Evolutionary conservation across 2,888 invertebrate species (phyloP).

Genomic region (Eretmocerus hayati): DNA sequence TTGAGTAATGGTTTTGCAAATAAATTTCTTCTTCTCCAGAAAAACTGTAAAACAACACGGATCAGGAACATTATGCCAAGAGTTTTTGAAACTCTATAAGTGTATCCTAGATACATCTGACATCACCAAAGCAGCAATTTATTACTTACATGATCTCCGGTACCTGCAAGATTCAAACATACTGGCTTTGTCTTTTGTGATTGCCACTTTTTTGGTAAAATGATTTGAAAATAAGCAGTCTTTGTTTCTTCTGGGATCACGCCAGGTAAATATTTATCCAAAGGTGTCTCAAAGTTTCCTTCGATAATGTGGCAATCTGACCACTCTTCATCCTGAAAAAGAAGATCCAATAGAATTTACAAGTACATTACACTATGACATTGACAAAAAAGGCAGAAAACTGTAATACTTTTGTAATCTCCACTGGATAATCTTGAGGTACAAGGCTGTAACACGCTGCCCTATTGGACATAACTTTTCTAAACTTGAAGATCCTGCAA

Average conservation of each 20-base stretch:
- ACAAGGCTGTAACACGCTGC: conserved; percentile 76
- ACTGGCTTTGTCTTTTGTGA: conserved; percentile 65
- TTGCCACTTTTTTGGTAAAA: conserved; percentile 76
- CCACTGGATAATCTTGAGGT: conserved; percentile 74
- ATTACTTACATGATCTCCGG: conserved; percentile 96
- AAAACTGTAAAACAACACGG: conserved; percentile 59
- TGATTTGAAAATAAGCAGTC: conserved; percentile 76
- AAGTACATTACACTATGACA: conserved; percentile 27
- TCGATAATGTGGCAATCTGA: conserved; percentile 71
- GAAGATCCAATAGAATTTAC: conserved; percentile 5
- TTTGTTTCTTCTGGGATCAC: conserved; percentile 78
- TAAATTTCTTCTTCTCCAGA: conserved; percentile 81
- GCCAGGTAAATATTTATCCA: conserved; percentile 75
- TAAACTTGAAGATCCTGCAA: conserved; percentile 83
- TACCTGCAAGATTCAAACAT: conserved; percentile 93
- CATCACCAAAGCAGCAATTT: not conserved
- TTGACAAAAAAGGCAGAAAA: no score
- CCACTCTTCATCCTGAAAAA: conserved; percentile 62
- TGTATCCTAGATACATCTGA: no score
- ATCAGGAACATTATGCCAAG: no score
- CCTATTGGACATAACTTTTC: conserved; percentile 78
- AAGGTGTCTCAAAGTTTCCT: conserved; percentile 82
- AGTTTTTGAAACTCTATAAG: conserved; percentile 14
- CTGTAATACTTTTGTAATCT: conserved; percentile 83
- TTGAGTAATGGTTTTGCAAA: conserved; percentile 88